Evolutionary conservation across 2,888 invertebrate species (phyloP).

Genomic region (Nephrotoma flavescens): DNA sequence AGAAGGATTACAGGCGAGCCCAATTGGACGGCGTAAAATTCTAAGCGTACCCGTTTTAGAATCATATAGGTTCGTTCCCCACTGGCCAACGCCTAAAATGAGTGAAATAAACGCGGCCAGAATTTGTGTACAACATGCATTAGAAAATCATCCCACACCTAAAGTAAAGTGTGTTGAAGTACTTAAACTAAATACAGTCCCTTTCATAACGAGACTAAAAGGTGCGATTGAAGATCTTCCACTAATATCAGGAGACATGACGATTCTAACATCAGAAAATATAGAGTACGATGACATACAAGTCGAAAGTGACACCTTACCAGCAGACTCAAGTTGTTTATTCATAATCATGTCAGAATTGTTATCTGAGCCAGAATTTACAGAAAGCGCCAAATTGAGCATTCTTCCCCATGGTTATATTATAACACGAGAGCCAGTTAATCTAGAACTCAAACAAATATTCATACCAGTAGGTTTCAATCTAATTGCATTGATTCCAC

Average conservation of each 20-base stretch:
- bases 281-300: slow-evolving; percentile 36
- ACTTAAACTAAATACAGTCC: slow-evolving; percentile 28
- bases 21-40: slow-evolving; percentile 47
- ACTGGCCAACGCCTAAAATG: slow-evolving; percentile 27
- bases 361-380: slow-evolving; percentile 18
- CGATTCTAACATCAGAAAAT: slow-evolving; percentile 32
- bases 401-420: slow-evolving; percentile 45
- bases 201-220: slow-evolving; percentile 40
- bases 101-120: slow-evolving; percentile 37
- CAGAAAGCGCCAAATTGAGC: slow-evolving; percentile 34
- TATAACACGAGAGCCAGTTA: slow-evolving; percentile 41
- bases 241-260: slow-evolving; percentile 49
- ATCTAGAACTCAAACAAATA: slow-evolving; percentile 30
- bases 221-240: slow-evolving; percentile 50
- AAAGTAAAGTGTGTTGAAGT: not conserved
- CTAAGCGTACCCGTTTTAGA: slow-evolving; percentile 60
- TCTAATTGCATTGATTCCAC: slow-evolving; percentile 20
- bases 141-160: slow-evolving; percentile 48
- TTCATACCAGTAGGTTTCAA: slow-evolving; percentile 20
- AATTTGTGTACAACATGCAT: slow-evolving; percentile 48
- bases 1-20: slow-evolving; percentile 58
- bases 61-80: slow-evolving; percentile 56
- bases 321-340: slow-evolving; percentile 23
- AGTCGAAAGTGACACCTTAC: slow-evolving; percentile 45
- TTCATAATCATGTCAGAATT: slow-evolving; percentile 23